Base-by-base conservation (phyloP, 1,140 invertebrate genomes). In the Hetaerina americana region DNA sequence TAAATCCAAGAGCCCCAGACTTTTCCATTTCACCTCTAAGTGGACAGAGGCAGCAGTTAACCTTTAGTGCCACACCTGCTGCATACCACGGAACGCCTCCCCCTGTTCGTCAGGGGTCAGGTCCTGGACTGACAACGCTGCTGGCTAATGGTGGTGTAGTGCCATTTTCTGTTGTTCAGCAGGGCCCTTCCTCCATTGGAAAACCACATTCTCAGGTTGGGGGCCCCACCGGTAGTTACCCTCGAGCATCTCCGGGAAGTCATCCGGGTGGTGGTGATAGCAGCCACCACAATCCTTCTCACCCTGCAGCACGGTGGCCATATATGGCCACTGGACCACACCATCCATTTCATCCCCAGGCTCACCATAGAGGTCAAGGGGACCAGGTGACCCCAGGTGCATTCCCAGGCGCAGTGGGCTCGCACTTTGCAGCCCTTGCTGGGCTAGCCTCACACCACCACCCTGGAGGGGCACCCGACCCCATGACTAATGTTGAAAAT, bases 1-100 rank as follows among this genome's bases (percentile, higher is more conserved):
- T 95, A 69, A 95, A 95, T 82, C 93, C 93, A 0, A 88, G 93
- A 77, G 93, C 93, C 24, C 92, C 92, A 1, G 92, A 94, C 80
- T 95, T 95, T 78, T 86, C 86, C 0, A 84, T 83, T 69, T 82
- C 82, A 18, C 12, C 71, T 84, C 5, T 84, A 84, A 73, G 79
- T 82, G 66, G 81, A 79, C 24, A 83, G 78, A 76, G 82, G 80
- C 68, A 74, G 75, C 40, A 71, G 40, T 25, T 73, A 71, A 28
- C 15, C 1, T 57, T 57, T 57, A 57, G 22, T 12, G 22, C 73
- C 74, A n/a, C 68, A 40, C 18, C 73, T 79, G 78, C 68, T 70
- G 27, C 66, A 70, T 27, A 68, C 25, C 29, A 68, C 66, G n/a
- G 31, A 18, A 24, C 70, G 12, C 3, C 74, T n/a, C 40, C 40